Conservation (phyloP, 2,797 vertebrate genomes). For the Catamblyrhynchus diadema region DNA sequence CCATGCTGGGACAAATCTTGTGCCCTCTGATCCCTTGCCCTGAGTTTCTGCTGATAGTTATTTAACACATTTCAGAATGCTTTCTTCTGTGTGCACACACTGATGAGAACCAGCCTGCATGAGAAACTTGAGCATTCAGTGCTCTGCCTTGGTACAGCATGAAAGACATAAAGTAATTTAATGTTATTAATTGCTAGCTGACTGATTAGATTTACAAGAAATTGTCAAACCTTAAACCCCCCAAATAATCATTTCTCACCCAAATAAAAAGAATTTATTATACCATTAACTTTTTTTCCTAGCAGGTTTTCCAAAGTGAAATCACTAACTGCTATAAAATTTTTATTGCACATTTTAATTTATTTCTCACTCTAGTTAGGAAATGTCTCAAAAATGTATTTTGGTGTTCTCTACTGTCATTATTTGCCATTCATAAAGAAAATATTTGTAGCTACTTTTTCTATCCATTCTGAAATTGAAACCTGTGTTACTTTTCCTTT, state of each 20-base stretch:
- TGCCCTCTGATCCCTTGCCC: neutral
- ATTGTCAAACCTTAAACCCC: constrained; percentile 62
- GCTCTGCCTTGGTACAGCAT: neutral
- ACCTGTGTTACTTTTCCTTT: neutral
- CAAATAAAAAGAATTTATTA: constrained; percentile 63
- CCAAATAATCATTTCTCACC: constrained; percentile 66
- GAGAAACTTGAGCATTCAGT: neutral
- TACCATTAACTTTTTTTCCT: constrained; percentile 69
- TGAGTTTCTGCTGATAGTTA: neutral
- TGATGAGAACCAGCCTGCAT: neutral
- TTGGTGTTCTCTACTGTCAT: constrained; percentile 42
- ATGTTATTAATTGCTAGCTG: constrained; percentile 69
- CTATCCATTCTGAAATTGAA: constrained; percentile 17
- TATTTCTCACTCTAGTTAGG: constrained; percentile 66
- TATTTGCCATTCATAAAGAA: constrained; percentile 41
- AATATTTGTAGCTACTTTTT: constrained; percentile 57
- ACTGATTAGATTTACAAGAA: constrained; percentile 70
- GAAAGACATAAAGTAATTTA: constrained; percentile 51
- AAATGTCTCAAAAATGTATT: constrained; percentile 58
- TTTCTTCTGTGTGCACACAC: neutral
- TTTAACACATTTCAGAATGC: neutral
- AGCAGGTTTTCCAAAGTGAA: constrained; percentile 66
- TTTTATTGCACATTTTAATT: constrained; percentile 73
- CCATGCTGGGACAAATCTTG: neutral
- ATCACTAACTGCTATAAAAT: constrained; percentile 66